Base-by-base conservation (phyloP, 2,113 vertebrate genomes). In the Thamnophis sirtalis region DNA sequence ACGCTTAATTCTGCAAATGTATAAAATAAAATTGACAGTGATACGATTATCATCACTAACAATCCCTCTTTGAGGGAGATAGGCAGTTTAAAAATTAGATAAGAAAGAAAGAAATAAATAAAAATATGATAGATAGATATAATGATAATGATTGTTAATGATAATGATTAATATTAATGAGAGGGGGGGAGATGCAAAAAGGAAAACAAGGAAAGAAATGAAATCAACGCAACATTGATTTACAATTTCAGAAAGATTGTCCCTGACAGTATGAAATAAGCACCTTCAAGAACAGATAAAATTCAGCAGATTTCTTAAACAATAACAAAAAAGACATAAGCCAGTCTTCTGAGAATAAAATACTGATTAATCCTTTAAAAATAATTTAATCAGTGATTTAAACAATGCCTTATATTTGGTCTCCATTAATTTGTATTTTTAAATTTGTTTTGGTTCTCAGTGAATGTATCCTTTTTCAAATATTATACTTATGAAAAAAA, bases 381-480 rank as follows among this genome's bases (percentile, higher is more conserved):
- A 95, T 86, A 96, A 38, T 96, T 95, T 87, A 89, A 93, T 92
- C 93, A 49, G 33, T 63, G 87, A 95, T 90, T 89, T 87, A 92
- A 94, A 92, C 84, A 92, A 92, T 94, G 95, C 90, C 0, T 93
- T 94, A 91, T 91, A 91, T 96, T 96, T 96, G 93, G 94, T 95
- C 90, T 94, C 53, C 7, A 9, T 95, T 95, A 73, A 92, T 95
- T 96, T 94, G 84, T 95, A 93, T 19, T 93, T 95, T 89, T 86
- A 93, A 91, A 60, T 85, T 85, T 9, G 63, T 68, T 22, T 89
- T 95, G 84, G 94, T 91, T 91, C 86, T 94, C 26, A 49, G 84
- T 89, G 91, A 91, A 91, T 84, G 91, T 48, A 51, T 90, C 24
- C 49, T 93, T 93, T 91, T 95, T 92, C 92, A 68, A 94, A 60